Evolutionary conservation across 2,113 vertebrate genomes (phyloP), one percentile per base, ranked within the genome.

Genomic region (Hippopotamus amphibius): DNA sequence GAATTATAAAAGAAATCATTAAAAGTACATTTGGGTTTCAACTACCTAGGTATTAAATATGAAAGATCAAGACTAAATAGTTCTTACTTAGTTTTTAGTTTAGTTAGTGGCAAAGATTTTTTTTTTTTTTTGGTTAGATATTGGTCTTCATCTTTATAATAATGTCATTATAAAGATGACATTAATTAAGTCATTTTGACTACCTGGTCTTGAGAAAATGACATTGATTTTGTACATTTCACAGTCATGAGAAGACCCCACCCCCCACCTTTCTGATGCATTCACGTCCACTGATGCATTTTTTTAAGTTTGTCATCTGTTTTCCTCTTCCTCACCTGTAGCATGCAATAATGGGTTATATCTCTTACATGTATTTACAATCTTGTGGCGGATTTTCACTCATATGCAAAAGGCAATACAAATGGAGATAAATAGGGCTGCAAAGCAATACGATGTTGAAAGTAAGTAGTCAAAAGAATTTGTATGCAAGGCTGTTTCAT

Each of bases 401-500:
- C 33, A 63, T 50, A 72, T 85, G 46, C 66, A 80, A 97, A 96
- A 95, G 22, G 19, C 33, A 86, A 61, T 68, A 79, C 86, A 91
- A 91, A 91, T 65, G 83, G 41, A 92, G 11, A 66, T 93, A 93
- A 86, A 88, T 46, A 77, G 37, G 33, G 24, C 57, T 90, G 4
- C 46, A 79, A 89, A 92, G 90, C 50, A 96, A 65, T 55, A 91
- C 21, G 74, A 79, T 83, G 9, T 94, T 93, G 63, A 96, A 88
- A 80, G 43, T 33, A 89, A 71, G 24, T 57, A 96, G 88, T 97
- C 57, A 89, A 88, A 94, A 68, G 59, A 95, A 96, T 97, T 96
- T 82, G 55, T 95, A 97, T 97, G 91, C 89, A 63, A 97, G 88
- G 59, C 77, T 92, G 46, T 95, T 84, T 93, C 77, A 93, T 93